Conservation (phyloP, 2,888 invertebrate genomes). For the Odiellus spinosus region DNA sequence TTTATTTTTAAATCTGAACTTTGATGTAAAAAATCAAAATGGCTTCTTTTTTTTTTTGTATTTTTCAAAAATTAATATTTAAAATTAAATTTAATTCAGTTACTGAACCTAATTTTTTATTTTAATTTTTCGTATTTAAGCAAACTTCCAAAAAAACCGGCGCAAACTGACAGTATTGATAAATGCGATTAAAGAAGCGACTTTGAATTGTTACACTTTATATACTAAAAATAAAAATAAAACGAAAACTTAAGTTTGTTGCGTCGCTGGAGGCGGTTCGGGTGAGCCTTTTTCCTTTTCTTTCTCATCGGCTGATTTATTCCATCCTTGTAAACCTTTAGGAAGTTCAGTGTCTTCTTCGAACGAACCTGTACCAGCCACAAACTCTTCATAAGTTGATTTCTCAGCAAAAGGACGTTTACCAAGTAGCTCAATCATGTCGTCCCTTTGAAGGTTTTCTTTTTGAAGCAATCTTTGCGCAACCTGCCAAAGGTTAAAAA, state of each 20-base stretch:
- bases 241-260: neutral
- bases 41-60: too few relatives aligned
- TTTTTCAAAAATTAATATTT: too few relatives aligned
- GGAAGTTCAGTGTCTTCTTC: constrained; percentile 92
- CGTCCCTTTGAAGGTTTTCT: constrained; percentile 86
- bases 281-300: constrained; percentile 24
- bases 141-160: too few relatives aligned
- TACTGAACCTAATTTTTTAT: too few relatives aligned
- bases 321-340: constrained; percentile 90
- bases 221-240: too few relatives aligned
- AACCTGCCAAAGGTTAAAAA: constrained; percentile 41
- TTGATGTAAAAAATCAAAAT: too few relatives aligned
- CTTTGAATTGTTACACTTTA: too few relatives aligned
- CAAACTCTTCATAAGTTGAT: constrained; percentile 98
- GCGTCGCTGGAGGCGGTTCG: neutral
- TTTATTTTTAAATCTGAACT: too few relatives aligned
- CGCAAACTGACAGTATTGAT: too few relatives aligned
- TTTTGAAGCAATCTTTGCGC: constrained; percentile 78
- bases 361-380: constrained; percentile 91
- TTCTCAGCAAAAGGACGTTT: constrained; percentile 92
- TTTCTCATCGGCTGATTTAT: constrained; percentile 31
- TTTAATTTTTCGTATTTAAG: too few relatives aligned
- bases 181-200: too few relatives aligned
- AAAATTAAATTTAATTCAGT: too few relatives aligned
- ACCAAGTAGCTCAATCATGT: constrained; percentile 93